Conservation (phyloP, 2,797 vertebrate species). For the Falco berigora region DNA sequence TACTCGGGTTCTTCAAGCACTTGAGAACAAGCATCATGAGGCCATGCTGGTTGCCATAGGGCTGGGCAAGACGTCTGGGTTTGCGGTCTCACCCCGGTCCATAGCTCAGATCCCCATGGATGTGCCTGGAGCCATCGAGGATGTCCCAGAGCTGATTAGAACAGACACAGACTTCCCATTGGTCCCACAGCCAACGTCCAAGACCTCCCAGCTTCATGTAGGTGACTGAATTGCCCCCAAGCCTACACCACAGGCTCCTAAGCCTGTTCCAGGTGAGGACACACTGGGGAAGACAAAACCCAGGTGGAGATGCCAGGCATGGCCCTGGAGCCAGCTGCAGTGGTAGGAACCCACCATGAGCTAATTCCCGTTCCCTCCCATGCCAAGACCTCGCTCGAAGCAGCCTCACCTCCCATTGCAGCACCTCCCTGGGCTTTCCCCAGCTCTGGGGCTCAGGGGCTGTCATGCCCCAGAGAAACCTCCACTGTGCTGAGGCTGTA, state of each 20-base stretch:
- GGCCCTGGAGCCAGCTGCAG: not conserved
- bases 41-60: not conserved
- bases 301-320: not conserved
- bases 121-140: not conserved
- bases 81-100: not conserved
- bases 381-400: fast-evolving
- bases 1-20: not conserved
- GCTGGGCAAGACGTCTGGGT: not conserved
- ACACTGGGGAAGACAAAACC: not conserved
- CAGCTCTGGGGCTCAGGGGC: not conserved
- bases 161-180: not conserved
- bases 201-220: not conserved
- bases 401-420: not conserved
- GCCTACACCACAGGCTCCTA: not conserved
- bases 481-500: fast-evolving
- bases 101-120: not conserved
- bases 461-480: not conserved
- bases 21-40: not conserved
- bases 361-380: fast-evolving
- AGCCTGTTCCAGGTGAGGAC: not conserved
- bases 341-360: fast-evolving
- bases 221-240: not conserved
- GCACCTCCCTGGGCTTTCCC: not conserved
- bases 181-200: not conserved
- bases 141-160: not conserved